phyloP scores from a whole-genome alignment of 2,888 invertebrate species.

The Chrysolina haemoptera region DNA sequence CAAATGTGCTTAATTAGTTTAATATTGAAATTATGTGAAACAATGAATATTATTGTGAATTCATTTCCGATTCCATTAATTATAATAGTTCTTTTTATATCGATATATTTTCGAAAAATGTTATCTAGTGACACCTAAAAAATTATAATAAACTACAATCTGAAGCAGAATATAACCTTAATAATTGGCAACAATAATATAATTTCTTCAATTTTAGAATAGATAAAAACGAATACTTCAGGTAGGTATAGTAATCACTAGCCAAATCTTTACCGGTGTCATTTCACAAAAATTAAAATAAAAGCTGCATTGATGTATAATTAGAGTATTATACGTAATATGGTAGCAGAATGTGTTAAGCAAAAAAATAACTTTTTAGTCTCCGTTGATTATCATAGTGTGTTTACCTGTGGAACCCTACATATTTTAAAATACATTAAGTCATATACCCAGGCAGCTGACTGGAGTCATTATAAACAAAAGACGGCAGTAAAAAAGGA shows the following conservation, averaged over 20 bases:
- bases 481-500: constrained; percentile 34
- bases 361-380: constrained; percentile 44
- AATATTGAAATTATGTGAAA: too few species aligned
- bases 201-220: too few species aligned
- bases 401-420: constrained; percentile 44
- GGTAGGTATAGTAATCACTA: constrained; percentile 4
- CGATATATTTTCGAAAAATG: too few species aligned
- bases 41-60: too few species aligned
- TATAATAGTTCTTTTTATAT: too few species aligned
- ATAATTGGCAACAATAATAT: too few species aligned
- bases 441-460: constrained; percentile 56
- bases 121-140: too few species aligned
- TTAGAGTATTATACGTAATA: constrained; percentile 40
- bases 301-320: constrained; percentile 3
- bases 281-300: constrained; percentile 6
- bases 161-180: too few species aligned
- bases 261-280: neutral
- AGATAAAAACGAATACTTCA: neutral
- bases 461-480: constrained; percentile 44
- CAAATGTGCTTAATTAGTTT: too few species aligned
- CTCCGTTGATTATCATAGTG: constrained; percentile 36
- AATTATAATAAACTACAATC: too few species aligned
- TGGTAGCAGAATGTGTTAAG: constrained; percentile 45
- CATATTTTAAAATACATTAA: constrained; percentile 62
- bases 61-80: too few species aligned